phyloP scores from a whole-genome alignment of 2,113 vertebrate species.

The Misgurnus anguillicaudatus region DNA sequence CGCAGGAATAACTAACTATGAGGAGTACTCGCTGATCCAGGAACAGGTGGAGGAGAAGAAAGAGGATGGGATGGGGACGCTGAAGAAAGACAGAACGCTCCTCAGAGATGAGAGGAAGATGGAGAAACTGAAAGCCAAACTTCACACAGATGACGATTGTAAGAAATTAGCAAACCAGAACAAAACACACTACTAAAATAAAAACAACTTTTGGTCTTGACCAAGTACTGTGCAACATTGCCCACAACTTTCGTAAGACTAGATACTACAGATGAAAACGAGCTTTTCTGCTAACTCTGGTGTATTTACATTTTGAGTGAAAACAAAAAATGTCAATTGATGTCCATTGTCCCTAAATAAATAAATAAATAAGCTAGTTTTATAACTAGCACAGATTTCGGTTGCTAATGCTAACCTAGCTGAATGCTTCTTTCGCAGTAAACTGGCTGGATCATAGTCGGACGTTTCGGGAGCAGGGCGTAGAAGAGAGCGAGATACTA shows the following conservation, averaged over 20 bases:
- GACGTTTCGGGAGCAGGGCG: slow-evolving; percentile 95
- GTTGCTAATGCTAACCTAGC: neutral
- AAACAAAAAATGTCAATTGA: no score
- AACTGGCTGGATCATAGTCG: slow-evolving; percentile 98
- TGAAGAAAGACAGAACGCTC: slow-evolving; percentile 92
- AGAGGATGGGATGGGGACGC: slow-evolving; percentile 88
- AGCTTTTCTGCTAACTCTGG: no score
- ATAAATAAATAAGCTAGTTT: no score
- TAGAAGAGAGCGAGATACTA: slow-evolving; percentile 92
- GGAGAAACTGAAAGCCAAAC: slow-evolving; percentile 98
- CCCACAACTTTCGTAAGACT: no score
- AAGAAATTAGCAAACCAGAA: slow-evolving; percentile 61
- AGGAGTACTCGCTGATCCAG: slow-evolving; percentile 98
- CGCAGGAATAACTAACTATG: slow-evolving; percentile 98
- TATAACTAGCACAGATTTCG: neutral
- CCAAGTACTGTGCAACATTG: no score
- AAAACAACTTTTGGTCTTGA: no score
- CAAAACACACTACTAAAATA: neutral
- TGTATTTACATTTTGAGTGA: no score
- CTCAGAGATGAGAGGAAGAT: slow-evolving; percentile 95
- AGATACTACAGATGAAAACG: no score
- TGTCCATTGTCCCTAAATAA: no score
- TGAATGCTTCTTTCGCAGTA: slow-evolving; percentile 75
- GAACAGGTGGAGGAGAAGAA: slow-evolving; percentile 91
- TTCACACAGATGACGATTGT: slow-evolving; percentile 98